A percentile compares a stretch with the other conserved stretches of the same genome.
These are phyloP conservation scores for Sarcophilus harrisii DNA, from an alignment of 2,797 vertebrate genomes.

Conservation along the genomic window DNA sequence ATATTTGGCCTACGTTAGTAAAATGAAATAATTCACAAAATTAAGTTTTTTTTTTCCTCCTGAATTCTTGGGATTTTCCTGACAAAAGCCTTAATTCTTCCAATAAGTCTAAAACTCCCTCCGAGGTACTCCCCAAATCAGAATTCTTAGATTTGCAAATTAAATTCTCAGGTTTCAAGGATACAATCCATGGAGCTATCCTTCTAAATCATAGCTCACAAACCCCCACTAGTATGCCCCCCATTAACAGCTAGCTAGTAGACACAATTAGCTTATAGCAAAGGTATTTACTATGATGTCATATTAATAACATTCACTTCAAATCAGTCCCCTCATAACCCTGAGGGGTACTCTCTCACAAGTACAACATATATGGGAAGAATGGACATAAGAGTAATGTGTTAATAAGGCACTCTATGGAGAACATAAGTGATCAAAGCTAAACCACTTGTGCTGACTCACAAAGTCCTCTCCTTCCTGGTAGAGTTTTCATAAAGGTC, in stretches of 20 bases:
- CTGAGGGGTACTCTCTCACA: not conserved
- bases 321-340: not conserved
- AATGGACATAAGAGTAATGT: not conserved
- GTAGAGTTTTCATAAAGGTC: not conserved
- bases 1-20: not conserved
- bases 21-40: not conserved
- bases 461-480: not conserved
- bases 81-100: not conserved
- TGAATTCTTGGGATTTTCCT: not conserved
- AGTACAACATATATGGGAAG: not conserved
- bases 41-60: not conserved
- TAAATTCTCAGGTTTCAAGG: not conserved
- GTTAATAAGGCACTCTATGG: not conserved
- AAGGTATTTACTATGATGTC: not conserved
- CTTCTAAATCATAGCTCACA: not conserved
- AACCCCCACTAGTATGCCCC: not conserved
- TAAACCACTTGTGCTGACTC: not conserved
- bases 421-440: not conserved
- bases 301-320: not conserved
- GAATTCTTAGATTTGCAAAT: not conserved
- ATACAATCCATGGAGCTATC: not conserved
- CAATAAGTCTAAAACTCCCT: not conserved
- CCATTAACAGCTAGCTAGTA: not conserved
- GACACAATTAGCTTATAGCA: not conserved
- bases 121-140: not conserved